These are phyloP conservation scores for Oedothorax gibbosus DNA, from an alignment of 1,140 invertebrate species.

Conservation along the genomic window DNA sequence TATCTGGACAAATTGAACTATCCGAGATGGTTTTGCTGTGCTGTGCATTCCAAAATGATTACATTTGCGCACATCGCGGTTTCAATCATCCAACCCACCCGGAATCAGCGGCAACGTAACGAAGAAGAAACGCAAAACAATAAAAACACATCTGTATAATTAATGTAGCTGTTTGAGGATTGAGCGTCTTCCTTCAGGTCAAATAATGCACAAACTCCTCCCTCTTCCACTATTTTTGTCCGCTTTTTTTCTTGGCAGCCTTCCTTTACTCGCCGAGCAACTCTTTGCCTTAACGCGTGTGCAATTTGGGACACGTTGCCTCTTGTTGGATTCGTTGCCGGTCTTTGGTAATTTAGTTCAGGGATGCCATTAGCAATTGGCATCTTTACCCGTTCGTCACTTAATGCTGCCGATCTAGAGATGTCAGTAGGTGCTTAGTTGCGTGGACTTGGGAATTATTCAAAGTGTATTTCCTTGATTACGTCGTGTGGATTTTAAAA, in stretches of 20 bases:
- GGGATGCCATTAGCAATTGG: neutral
- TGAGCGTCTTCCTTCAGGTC: constrained; percentile 41
- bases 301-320: constrained; percentile 2
- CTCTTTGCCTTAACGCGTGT: constrained; percentile 21
- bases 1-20: no score
- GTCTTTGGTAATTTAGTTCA: constrained; percentile 24
- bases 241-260: constrained; percentile 36
- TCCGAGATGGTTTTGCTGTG: no score
- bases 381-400: no score
- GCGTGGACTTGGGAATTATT: neutral
- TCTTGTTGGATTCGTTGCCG: constrained; percentile 29
- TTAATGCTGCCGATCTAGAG: no score
- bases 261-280: neutral
- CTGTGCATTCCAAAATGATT: no score
- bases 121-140: no score
- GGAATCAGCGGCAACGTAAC: no score
- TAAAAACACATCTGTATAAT: no score
- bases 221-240: constrained; percentile 3
- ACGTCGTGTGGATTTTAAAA: constrained; percentile 35
- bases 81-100: no score
- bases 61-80: no score
- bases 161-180: constrained; percentile 19
- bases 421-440: neutral
- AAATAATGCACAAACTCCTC: constrained; percentile 21
- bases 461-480: constrained; percentile 50